Evolutionary conservation across 2,888 invertebrate genomes (phyloP).

Genomic region (Leucoma salicis): DNA sequence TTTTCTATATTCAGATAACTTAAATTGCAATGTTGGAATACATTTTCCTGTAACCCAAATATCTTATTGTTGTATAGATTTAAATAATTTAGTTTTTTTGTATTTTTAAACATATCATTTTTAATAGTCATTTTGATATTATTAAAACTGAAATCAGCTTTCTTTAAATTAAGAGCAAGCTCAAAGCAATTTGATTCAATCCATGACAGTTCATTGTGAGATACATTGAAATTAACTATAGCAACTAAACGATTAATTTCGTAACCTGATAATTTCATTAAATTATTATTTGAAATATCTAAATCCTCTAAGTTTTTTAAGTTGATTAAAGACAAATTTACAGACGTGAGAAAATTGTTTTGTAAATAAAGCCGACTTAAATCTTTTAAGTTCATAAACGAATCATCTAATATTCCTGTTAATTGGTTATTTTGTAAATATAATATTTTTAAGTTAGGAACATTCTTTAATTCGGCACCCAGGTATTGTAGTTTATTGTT

Average conservation of each 20-base stretch:
- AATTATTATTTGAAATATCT: constrained; percentile 52
- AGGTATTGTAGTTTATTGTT: constrained; percentile 46
- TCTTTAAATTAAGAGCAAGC: constrained; percentile 44
- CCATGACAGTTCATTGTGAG: constrained; percentile 51
- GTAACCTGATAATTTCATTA: constrained; percentile 46
- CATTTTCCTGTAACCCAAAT: constrained; percentile 45
- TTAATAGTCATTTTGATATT: constrained; percentile 49
- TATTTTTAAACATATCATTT: constrained; percentile 52
- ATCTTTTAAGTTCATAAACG: constrained; percentile 43
- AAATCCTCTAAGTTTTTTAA: constrained; percentile 47
- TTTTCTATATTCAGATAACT: constrained; percentile 50
- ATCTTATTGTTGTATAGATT: constrained; percentile 56
- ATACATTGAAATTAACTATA: constrained; percentile 54
- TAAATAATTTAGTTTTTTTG: constrained; percentile 46
- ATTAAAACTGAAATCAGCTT: constrained; percentile 59
- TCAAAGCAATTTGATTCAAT: constrained; percentile 59
- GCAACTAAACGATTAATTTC: constrained; percentile 50
- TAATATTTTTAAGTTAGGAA: constrained; percentile 43
- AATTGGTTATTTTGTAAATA: constrained; percentile 54
- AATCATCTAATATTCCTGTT: constrained; percentile 41
- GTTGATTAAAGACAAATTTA: constrained; percentile 53
- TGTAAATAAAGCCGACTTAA: constrained; percentile 44
- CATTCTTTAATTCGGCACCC: constrained; percentile 37
- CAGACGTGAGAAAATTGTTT: constrained; percentile 46
- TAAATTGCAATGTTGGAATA: constrained; percentile 47